Percentiles rank a stretch among this genome's conserved stretches.
Conservation (phyloP, 2,797 vertebrate species). For the Parotocinclus haroldoi region DNA sequence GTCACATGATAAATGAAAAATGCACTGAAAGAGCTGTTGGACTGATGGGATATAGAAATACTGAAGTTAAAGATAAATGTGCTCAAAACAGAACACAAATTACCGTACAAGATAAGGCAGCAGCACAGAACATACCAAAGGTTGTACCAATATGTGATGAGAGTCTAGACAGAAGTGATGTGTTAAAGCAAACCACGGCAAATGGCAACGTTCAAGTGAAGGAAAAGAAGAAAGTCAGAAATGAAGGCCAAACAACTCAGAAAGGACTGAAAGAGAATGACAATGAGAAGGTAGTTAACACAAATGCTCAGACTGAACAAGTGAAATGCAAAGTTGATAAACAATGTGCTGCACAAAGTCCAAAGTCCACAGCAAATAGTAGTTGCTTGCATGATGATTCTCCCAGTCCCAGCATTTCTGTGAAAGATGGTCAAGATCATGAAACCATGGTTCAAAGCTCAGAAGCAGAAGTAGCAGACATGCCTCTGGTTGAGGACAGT, state of each 20-base stretch:
- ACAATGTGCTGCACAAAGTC: background rate
- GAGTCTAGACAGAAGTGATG: conserved; percentile 1
- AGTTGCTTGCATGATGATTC: background rate
- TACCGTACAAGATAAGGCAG: background rate
- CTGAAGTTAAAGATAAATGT: background rate
- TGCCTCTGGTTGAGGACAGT: background rate
- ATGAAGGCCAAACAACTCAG: conserved; percentile 11
- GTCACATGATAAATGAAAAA: background rate
- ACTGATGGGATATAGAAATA: background rate
- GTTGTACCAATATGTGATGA: conserved; percentile 4
- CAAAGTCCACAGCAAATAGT: background rate
- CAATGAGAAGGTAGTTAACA: conserved; percentile 3
- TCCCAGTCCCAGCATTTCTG: background rate
- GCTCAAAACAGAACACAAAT: background rate
- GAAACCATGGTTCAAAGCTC: conserved; percentile 9
- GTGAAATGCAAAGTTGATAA: conserved; percentile 16
- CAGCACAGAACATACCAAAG: background rate
- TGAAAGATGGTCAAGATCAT: conserved; percentile 4
- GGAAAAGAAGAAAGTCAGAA: conserved; percentile 32
- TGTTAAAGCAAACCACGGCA: conserved; percentile 4
- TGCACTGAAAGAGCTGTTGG: background rate
- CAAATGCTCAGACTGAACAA: conserved; percentile 15
- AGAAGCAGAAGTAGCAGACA: conserved; percentile 2
- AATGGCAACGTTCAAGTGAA: conserved; percentile 7
- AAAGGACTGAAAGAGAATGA: conserved; percentile 19